Evolutionary conservation across 2,888 invertebrate species (phyloP).

Genomic region (Troides helena): DNA sequence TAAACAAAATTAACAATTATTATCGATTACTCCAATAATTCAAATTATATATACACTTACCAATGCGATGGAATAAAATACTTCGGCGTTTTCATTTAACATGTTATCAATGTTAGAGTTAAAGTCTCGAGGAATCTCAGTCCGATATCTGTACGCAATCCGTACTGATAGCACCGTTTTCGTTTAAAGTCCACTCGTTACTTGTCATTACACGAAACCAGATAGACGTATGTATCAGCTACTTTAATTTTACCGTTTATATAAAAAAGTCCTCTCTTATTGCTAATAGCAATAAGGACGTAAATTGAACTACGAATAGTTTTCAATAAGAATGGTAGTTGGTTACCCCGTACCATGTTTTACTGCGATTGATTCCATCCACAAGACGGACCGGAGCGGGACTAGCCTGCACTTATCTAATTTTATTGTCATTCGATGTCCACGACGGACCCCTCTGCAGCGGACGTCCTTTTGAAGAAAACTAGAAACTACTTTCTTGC

Average conservation of each 20-base stretch:
- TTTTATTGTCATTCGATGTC: conserved; percentile 75
- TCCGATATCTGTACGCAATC: conserved; percentile 55
- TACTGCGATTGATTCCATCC: conserved; percentile 77
- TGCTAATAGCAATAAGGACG: conserved; percentile 40
- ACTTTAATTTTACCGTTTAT: conserved; percentile 34
- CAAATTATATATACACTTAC: not conserved
- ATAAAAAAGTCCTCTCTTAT: conserved; percentile 32
- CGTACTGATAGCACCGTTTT: conserved; percentile 63
- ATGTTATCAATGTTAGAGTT: conserved; percentile 38
- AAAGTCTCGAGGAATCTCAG: conserved; percentile 45
- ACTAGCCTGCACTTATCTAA: conserved; percentile 78
- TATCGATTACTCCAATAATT: not conserved
- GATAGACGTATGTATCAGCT: conserved; percentile 61
- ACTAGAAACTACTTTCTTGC: conserved; percentile 65
- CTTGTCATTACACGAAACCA: conserved; percentile 68
- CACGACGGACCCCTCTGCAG: conserved; percentile 59
- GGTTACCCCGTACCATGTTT: conserved; percentile 61
- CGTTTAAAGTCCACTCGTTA: conserved; percentile 70
- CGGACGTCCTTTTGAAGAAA: conserved; percentile 53
- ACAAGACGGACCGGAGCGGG: conserved; percentile 63
- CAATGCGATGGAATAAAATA: not conserved
- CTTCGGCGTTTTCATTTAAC: conserved; percentile 3
- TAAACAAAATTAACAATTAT: too few relatives aligned
- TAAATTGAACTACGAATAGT: conserved; percentile 38
- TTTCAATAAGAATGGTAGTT: conserved; percentile 35